Base-by-base conservation (phyloP, 2,888 invertebrate species). In the Epiblema foenella region DNA sequence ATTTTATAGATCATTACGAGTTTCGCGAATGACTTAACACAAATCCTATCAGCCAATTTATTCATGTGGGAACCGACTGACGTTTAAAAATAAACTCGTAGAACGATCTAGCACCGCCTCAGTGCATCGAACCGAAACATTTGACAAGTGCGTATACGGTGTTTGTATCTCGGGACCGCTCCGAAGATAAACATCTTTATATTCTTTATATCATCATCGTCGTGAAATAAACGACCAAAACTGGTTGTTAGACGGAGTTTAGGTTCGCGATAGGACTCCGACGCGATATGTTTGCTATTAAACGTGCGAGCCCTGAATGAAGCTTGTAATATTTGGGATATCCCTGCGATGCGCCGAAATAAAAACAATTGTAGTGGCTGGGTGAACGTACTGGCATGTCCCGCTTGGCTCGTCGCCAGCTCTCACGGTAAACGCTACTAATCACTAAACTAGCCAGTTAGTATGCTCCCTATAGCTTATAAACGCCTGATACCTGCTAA, bases 341-440 rank as follows among this genome's bases (percentile, higher is more conserved):
- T 81, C 82, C 82, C 80, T 75, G 74, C 78, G 77, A 81, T 83
- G 78, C 78, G 78, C 63, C 60, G 75, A 82, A 82, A 85, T 86
- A 87, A 90, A 89, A 89, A 90, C 88, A 89, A 85, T 86, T 80
- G 84, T 75, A 73, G 81, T 79, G 80, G 77, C 76, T 81, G 85
- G 91, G 91, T 93, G 90, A 93, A 93, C 89, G 93, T 86, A 89
- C 92, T 85, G 83, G 76, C 79, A 81, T 91, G 93, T 85, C 93
- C 91, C 85, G 91, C 82, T 92, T 93, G 93, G 93, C 90, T 73
- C 84, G 77, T 68, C 78, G 91, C 93, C 93, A 93, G 85, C 86
- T 89, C 91, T 88, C 91, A 91, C 91, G 90, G 87, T 87, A 85
- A 86, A 89, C 88, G 89, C 85, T 85, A 85, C 91, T 91, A 90